Percentiles rank a stretch among this genome's conserved stretches.
Conservation (phyloP, 2,797 vertebrate genomes). For the Schizothorax lantsangensis region DNA sequence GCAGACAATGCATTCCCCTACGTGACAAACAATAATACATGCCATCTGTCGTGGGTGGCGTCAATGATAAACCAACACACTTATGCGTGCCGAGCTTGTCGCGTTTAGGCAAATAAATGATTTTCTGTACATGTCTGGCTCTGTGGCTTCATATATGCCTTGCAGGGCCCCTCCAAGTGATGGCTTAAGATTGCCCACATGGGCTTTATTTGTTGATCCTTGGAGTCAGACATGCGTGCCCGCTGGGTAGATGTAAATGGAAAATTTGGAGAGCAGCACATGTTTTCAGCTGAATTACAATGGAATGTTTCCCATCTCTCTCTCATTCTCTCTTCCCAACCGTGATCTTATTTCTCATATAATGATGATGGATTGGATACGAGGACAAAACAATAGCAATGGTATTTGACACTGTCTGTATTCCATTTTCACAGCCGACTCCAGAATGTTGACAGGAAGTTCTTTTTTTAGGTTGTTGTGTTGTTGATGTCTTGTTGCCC, state of each 20-base stretch:
- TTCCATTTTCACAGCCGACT: slow-evolving; percentile 36
- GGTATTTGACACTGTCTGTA: slow-evolving; percentile 45
- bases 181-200: slow-evolving; percentile 43
- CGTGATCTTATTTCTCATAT: slow-evolving; percentile 42
- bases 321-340: slow-evolving; percentile 15
- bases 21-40: slow-evolving; percentile 55
- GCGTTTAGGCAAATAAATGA: slow-evolving; percentile 49
- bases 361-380: slow-evolving; percentile 62
- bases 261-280: slow-evolving; percentile 45
- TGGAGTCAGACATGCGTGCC: slow-evolving; percentile 57
- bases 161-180: slow-evolving; percentile 44
- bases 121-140: slow-evolving; percentile 49
- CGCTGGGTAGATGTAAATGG: slow-evolving; percentile 52
- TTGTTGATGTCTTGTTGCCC: slow-evolving; percentile 50
- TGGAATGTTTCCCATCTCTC: slow-evolving; percentile 48
- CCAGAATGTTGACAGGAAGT: slow-evolving; percentile 2
- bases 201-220: slow-evolving; percentile 62
- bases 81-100: slow-evolving; percentile 39
- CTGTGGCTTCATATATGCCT: slow-evolving; percentile 44
- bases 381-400: slow-evolving; percentile 50
- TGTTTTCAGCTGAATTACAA: slow-evolving; percentile 55
- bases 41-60: slow-evolving; percentile 58
- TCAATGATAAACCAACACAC: slow-evolving; percentile 54
- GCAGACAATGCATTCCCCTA: slow-evolving; percentile 48
- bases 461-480: slow-evolving; percentile 42